These are phyloP conservation scores for Diarsia mendica DNA, from an alignment of 2,888 invertebrate species.

Conservation along the genomic window DNA sequence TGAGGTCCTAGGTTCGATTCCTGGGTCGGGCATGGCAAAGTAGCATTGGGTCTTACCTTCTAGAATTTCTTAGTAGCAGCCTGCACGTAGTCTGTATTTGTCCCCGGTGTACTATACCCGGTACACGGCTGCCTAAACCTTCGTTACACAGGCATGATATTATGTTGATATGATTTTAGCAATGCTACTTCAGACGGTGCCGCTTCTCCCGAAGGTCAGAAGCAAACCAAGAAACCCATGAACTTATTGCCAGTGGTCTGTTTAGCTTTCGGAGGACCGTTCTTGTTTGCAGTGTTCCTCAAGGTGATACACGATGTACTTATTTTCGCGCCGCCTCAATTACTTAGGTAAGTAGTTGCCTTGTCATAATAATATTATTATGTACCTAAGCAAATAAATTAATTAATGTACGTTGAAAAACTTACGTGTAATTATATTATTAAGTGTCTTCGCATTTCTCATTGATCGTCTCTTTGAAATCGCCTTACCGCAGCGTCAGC, in stretches of 20 bases:
- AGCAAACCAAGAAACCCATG: constrained; percentile 86
- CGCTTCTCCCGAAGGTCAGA: constrained; percentile 14
- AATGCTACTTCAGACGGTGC: constrained; percentile 11
- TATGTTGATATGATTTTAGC: not conserved
- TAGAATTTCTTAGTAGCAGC: too few relatives aligned
- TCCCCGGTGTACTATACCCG: too few relatives aligned
- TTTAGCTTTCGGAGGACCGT: constrained; percentile 95
- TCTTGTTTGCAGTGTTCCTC: constrained; percentile 93
- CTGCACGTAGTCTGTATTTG: too few relatives aligned
- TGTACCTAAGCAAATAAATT: not conserved
- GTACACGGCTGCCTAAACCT: too few relatives aligned
- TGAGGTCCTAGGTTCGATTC: too few relatives aligned
- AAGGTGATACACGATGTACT: constrained; percentile 89
- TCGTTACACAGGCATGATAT: too few relatives aligned
- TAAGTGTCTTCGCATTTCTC: not conserved
- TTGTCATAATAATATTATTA: not conserved
- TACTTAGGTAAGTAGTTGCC: constrained; percentile 62
- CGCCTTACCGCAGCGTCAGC: too few relatives aligned
- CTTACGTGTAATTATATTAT: not conserved
- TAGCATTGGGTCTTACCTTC: too few relatives aligned
- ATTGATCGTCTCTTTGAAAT: not conserved
- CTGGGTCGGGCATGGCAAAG: too few relatives aligned
- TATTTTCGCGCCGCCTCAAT: constrained; percentile 60
- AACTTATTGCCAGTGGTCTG: constrained; percentile 94
- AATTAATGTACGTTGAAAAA: not conserved